Evolutionary conservation across 2,888 invertebrate genomes (phyloP), one percentile per base, ranked within the genome.

Genomic region (Meteorus cinctellus): DNA sequence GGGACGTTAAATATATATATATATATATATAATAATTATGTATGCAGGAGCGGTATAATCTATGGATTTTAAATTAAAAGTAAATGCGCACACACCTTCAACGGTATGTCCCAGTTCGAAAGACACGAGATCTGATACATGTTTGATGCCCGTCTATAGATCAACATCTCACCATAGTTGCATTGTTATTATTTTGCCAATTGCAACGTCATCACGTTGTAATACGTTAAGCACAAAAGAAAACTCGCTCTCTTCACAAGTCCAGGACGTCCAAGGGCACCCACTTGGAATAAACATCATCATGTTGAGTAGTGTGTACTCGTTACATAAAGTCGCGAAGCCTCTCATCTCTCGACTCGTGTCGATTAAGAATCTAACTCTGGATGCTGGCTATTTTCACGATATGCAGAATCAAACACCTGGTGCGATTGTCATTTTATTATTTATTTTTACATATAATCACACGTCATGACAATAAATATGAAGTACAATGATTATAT

Each of bases 251-350:
- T 79, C 82, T 79, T 75, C 77, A 77, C 77, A 76, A 55, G 78
- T 75, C 75, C 79, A 80, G 80, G 83, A 86, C 83, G 81, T 83
- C 81, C 86, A 86, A 86, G 86, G 86, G 85, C 82, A 82, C 79
- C 84, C 82, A 82, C 82, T 85, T 81, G 34, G 79, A 66, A 66
- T 51, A 80, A 76, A 79, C 79, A 55, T 55, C 55, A 55, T 55
- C 19, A 8, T 4, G 19, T 19, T 55, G 55, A 55, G 55, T 55
- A 55, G 55, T 82, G 80, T 77, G 77, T 75, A 72, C 77, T 80
- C 76, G 76, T 81, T 78, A 76, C 80, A 81, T 81, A 78, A 75
- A 71, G 41, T 59, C 12, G 27, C 45, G 31, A 4, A 31, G 29
- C 51, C 19, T n/a, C 19, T 55, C 55, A 55, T 55, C 19, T 19